Evolutionary conservation across 2,113 vertebrate species (phyloP).

Genomic region (Lynx canadensis): DNA sequence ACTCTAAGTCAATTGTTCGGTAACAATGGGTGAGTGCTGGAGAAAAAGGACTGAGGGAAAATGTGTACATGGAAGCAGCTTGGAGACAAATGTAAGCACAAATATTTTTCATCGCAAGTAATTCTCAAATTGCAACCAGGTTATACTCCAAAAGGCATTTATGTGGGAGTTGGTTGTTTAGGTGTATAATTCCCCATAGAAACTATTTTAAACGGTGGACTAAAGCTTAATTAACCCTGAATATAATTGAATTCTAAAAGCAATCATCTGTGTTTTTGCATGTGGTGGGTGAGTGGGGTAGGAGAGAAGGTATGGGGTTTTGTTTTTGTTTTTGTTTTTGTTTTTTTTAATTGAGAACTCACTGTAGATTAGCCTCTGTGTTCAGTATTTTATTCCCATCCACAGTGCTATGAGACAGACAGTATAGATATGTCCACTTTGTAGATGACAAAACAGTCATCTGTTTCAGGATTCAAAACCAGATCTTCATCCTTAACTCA

Average conservation of each 20-base stretch:
- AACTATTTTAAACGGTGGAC: constrained; percentile 37
- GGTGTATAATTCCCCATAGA: constrained; percentile 39
- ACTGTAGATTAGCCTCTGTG: not conserved
- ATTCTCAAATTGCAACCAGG: not conserved
- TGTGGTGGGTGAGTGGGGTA: too few species aligned
- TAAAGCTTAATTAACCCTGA: constrained; percentile 53
- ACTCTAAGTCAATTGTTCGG: constrained; percentile 45
- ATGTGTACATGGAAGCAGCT: not conserved
- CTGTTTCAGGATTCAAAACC: not conserved
- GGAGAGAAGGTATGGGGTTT: not conserved
- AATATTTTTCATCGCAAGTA: not conserved
- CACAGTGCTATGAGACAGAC: not conserved
- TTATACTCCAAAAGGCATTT: constrained; percentile 25
- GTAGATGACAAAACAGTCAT: not conserved
- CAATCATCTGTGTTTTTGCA: not conserved
- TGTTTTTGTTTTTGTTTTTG: not conserved
- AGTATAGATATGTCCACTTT: not conserved
- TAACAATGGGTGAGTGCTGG: not conserved
- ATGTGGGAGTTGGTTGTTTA: not conserved
- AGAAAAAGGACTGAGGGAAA: not conserved
- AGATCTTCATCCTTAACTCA: not conserved
- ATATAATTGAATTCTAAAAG: constrained; percentile 54
- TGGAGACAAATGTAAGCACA: not conserved
- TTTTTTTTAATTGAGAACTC: not conserved
- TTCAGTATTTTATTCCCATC: not conserved